Base-by-base conservation (phyloP, 2,888 invertebrate genomes). In the Scaptomyza polygonia region DNA sequence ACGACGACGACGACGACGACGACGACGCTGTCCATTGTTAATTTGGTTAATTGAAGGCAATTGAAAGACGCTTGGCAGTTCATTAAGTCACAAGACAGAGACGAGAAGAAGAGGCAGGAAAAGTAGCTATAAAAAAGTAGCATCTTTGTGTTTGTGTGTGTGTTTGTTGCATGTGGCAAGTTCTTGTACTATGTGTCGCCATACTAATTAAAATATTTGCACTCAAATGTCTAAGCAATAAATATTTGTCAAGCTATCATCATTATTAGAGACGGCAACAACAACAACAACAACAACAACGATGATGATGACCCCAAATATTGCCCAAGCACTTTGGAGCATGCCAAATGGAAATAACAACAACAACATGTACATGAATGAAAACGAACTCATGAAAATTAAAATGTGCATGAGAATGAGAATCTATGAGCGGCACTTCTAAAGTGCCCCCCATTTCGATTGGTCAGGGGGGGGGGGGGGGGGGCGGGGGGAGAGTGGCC, bases 201-300 rank as follows among this genome's bases (percentile, higher is more conserved):
- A 75, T 80, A 74, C 86, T 88, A 84, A 84, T 84, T 84, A 88
- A 84, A 84, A 84, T 84, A 88, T 84, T 88, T 84, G 88, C 88
- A 88, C 88, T 84, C 88, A 88, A 88, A 84, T 77, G 86, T 80
- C 88, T 79, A 71, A 77, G 88, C 86, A 88, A 84, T 84, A 84
- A 84, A 84, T 84, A 83, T 83, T 83, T 83, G 88, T 83, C 82
- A 83, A 87, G 82, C 82, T 64, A 82, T 82, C 82, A 85, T 87
- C 82, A 82, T 82, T 87, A 82, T 82, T 87, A 82, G 75, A 76
- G 56, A 51, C 49, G 8, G 21, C 21, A 21, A 21, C 21, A 36
- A 6, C 6, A 36, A 36, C 7, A 14, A 30, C 30, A n/a, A 25
- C 25, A 54, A 32, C 43, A 44, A 45, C 34, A 47, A 45, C 25